Evolutionary conservation across 1,140 invertebrate species (phyloP), one percentile per base, ranked within the genome.

Genomic region (Nymphalis io): DNA sequence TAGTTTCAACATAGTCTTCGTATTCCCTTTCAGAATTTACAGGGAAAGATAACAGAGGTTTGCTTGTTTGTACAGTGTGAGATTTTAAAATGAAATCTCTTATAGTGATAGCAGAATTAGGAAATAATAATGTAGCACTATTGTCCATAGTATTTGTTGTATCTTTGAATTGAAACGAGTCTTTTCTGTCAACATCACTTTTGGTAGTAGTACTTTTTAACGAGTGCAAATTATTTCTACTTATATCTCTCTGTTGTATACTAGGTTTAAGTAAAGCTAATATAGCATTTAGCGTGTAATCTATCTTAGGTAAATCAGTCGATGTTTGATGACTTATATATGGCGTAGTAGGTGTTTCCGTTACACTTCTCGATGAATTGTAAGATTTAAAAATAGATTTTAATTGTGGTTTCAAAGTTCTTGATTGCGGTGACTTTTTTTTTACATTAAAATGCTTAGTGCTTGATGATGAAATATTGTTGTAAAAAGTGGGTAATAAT

Each of bases 401-500:
- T 15, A 27, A 15, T 27, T 27, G 12, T 55, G 21, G 21, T 27
- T 55, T 55, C 12, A 8, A 23, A 11, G 21, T 1, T 27, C 3
- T 55, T 55, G 6, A 27, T 27, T n/a, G 13, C 15, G 13, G 11
- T 27, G 6, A 0, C 15, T 27, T 20, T 55, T 16, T 21, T n/a
- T 10, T 27, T n/a, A 11, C 40, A 55, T 61, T 65, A 58, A 18
- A 60, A 10, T 33, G 16, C 6, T 21, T 63, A 38, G 44, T 6
- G 1, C 21, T n/a, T 18, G 18, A 42, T 27, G 42, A 5, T 46
- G 57, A 51, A 0, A 12, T 23, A 38, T 62, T 61, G 10, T 16
- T 63, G 33, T 60, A 64, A 15, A 68, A 73, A 63, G 75, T 65
- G 51, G 80, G 75, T 27, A 84, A 60, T 10, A 86, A 20, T 18